Percentiles rank a stretch among this genome's conserved stretches.
phyloP scores from a whole-genome alignment of 64 coral and sea anemone genomes.

The Dendrophyllia cribrosa region DNA sequence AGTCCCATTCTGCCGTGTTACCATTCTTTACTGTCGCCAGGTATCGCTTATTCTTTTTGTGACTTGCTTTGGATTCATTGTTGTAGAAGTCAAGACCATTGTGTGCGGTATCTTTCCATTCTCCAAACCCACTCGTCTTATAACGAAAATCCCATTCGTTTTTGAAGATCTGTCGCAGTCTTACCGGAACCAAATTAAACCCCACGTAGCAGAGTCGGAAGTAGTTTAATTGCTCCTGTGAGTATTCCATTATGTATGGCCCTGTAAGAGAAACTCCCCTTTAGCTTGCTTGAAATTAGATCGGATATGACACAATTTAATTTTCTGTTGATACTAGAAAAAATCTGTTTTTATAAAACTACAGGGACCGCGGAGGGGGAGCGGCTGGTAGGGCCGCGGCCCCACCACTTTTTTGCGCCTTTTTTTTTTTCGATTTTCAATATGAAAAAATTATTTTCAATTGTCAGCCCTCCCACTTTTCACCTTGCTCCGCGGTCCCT shows the following conservation, averaged over 20 bases:
- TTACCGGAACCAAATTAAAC: neutral
- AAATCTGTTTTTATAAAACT: no score
- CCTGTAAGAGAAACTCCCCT: no score
- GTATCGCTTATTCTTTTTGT: neutral
- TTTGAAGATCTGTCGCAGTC: slow-evolving; percentile 12
- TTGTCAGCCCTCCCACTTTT: no score
- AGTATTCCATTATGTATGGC: neutral
- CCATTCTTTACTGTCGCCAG: neutral
- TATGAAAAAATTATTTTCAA: no score
- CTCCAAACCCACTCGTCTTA: neutral
- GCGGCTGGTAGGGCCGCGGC: no score
- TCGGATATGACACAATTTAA: no score
- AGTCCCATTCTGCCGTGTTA: slow-evolving; percentile 40
- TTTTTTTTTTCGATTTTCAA: no score
- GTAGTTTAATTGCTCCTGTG: neutral
- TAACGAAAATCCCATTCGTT: slow-evolving; percentile 40
- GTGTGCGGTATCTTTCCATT: slow-evolving; percentile 20
- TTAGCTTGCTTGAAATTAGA: no score
- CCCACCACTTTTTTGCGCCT: no score
- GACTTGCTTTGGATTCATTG: neutral
- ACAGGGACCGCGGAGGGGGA: no score
- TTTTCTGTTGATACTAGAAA: no score
- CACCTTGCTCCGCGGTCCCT: no score
- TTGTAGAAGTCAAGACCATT: slow-evolving; percentile 35
- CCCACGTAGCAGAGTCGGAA: neutral